Conservation (phyloP, 2,113 vertebrate genomes). For the zebrafish (Danio rerio) region DNA sequence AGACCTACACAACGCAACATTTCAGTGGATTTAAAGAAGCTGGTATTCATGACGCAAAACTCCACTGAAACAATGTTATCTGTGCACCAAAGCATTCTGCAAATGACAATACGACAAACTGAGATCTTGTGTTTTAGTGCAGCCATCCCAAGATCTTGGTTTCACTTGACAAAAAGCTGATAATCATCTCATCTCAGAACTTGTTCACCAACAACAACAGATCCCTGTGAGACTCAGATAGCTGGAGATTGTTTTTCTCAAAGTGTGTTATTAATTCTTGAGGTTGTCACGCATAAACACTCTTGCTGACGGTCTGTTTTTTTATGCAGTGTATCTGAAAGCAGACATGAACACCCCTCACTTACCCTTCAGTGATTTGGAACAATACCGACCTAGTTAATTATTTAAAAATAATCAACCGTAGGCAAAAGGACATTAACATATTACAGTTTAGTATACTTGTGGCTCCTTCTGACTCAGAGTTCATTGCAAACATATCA, state of each 20-base stretch:
- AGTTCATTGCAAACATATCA: not conserved
- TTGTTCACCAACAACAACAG: not conserved
- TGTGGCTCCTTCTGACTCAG: not conserved
- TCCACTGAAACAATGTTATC: not conserved
- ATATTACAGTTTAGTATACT: not conserved
- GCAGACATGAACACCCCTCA: not conserved
- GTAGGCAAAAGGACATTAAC: not conserved
- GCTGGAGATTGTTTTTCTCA: not conserved
- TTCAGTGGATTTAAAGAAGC: not conserved
- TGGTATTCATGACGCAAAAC: not conserved
- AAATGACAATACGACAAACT: not conserved
- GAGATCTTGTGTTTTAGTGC: not conserved
- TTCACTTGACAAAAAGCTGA: not conserved
- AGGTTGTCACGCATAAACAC: not conserved
- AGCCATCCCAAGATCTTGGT: not conserved
- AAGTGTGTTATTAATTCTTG: not conserved
- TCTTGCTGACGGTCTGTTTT: not conserved
- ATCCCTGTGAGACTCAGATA: not conserved
- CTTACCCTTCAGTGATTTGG: not conserved
- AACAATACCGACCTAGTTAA: not conserved
- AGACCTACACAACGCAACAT: too few species aligned
- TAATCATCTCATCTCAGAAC: not conserved
- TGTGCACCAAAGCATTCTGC: too few species aligned
- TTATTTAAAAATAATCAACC: not conserved
- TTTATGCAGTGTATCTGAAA: not conserved